Conservation (phyloP, 2,888 invertebrate species). For the Eupithecia subfuscata region DNA sequence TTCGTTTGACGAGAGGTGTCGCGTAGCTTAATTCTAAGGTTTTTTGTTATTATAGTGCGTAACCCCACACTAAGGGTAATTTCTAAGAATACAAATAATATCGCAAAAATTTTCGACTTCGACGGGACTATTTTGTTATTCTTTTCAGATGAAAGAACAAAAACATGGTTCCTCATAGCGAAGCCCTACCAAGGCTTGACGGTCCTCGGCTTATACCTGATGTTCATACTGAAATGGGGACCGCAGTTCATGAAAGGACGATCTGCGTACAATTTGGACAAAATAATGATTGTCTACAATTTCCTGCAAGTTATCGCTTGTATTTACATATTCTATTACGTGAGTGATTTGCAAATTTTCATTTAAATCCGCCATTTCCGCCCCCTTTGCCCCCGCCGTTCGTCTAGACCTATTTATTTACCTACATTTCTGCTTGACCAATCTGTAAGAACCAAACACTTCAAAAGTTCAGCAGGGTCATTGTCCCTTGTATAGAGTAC, state of each 20-base stretch:
- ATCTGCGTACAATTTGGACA: conserved; percentile 86
- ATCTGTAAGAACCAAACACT: not conserved
- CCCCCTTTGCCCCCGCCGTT: not conserved
- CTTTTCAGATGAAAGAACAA: conserved; percentile 86
- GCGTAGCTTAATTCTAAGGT: no score
- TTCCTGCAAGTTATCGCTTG: conserved; percentile 86
- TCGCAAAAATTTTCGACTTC: no score
- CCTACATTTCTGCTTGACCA: not conserved
- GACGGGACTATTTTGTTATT: not conserved
- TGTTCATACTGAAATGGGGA: conserved; percentile 88
- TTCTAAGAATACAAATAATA: no score
- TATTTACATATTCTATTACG: conserved; percentile 79
- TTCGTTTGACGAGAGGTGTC: no score
- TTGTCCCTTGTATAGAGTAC: not conserved
- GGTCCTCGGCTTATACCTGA: conserved; percentile 85
- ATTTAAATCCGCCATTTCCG: not conserved
- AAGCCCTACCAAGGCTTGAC: conserved; percentile 85
- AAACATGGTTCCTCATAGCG: conserved; percentile 86
- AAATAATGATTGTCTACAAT: conserved; percentile 87
- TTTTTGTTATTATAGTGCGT: no score
- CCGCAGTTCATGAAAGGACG: conserved; percentile 89
- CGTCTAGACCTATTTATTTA: not conserved
- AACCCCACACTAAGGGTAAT: no score
- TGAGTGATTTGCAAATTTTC: conserved; percentile 56
- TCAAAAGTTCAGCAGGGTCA: not conserved